Evolutionary conservation across 2,113 vertebrate species (phyloP), one percentile per base, ranked within the genome.

Genomic region (Egretta garzetta): DNA sequence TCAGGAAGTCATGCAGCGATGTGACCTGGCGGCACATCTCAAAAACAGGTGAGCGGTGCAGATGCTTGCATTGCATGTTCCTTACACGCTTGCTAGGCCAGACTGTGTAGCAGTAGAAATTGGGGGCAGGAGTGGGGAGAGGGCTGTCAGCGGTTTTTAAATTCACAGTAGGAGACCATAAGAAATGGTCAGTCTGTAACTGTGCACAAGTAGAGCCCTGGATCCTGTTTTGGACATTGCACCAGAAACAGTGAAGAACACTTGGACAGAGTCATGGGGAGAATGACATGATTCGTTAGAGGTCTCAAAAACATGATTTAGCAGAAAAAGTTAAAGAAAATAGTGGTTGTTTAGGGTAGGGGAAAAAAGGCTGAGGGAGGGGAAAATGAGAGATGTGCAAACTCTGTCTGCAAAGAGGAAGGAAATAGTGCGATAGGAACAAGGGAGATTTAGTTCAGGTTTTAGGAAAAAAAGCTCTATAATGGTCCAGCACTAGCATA

Each of bases 21-120:
- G 99, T 96, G 99, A 99, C 97, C 98, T 99, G 97, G 99, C 99
- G 6, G 99, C 99, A 12, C 99, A 99, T 97, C 99, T 99, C 80
- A 99, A 99, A 96, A 99, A 99, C 98, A 99, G 99, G 99, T 99
- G 97, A 98, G 98, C 1, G 0, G 33, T 56, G 64, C 55, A 55
- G 17, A 1, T 35, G 64, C 5, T 74, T 56, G 37, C 4, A 0
- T 49, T 76, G 63, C 35, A 1, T 60, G 56, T 41, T 39, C 41
- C 35, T 95, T 79, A 3, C 21, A 4, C 0, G 0, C 39, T 63
- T 55, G 12, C 19, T 49, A 27, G 50, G 37, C 24, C 35, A 26
- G 37, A 67, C 74, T 71, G 23, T 27, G 15, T 56, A 81, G 33
- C 35, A 66, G 10, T 37, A 45, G n/a, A 52, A 86, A 37, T 0